Evolutionary conservation across 2,113 vertebrate species (phyloP).

Genomic region (Xenus cinereus): DNA sequence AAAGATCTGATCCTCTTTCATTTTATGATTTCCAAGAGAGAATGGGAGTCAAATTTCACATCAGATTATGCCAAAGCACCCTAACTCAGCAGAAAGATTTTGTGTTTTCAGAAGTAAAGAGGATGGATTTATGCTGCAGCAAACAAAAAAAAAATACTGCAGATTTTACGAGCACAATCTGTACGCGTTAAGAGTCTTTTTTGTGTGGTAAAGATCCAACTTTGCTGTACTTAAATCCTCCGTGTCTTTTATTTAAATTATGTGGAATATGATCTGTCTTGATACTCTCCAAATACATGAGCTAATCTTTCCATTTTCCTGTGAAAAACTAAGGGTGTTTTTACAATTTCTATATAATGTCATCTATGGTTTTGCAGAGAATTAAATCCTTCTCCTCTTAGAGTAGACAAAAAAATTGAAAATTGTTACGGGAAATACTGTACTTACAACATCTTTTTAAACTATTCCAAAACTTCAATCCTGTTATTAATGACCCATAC

Average conservation of each 20-base stretch:
- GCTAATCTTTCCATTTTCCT: neutral
- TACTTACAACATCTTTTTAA: neutral
- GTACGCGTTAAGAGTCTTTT: neutral
- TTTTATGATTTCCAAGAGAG: neutral
- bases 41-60: neutral
- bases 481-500: neutral
- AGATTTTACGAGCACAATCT: neutral
- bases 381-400: neutral
- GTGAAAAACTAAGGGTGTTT: neutral
- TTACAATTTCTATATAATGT: neutral
- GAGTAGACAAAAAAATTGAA: neutral
- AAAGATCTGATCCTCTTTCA: neutral
- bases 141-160: neutral
- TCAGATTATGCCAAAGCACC: neutral
- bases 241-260: neutral
- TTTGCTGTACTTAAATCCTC: neutral
- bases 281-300: neutral
- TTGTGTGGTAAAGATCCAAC: neutral
- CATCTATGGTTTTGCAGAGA: neutral
- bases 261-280: neutral
- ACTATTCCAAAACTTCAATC: neutral
- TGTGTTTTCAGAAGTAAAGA: neutral
- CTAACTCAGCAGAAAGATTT: neutral
- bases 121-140: neutral
- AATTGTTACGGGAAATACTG: neutral